These are phyloP conservation scores for Mormoops blainvillei DNA, from an alignment of 2,113 vertebrate genomes.

Conservation along the genomic window DNA sequence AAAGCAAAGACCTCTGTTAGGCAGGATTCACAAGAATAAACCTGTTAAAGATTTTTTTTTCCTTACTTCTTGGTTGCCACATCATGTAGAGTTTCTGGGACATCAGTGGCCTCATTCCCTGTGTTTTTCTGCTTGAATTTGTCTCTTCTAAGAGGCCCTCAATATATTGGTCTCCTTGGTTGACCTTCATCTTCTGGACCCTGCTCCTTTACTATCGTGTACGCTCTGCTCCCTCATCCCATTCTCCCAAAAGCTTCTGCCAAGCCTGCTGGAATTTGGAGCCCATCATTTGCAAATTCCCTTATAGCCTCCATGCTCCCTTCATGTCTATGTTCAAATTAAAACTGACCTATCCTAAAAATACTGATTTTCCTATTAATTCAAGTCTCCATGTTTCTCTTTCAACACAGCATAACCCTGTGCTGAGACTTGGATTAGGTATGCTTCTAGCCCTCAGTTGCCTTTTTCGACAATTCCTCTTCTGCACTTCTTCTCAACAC, in stretches of 20 bases:
- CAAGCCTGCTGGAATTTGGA: too few species aligned
- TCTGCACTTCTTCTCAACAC: not conserved
- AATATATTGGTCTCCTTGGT: not conserved
- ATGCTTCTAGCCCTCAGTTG: not conserved
- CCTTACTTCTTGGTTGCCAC: too few species aligned
- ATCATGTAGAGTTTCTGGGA: not conserved
- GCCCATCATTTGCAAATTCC: not conserved
- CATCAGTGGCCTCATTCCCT: rapidly evolving
- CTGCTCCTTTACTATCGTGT: not conserved
- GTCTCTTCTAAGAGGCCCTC: not conserved
- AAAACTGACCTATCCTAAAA: not conserved
- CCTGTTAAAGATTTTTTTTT: too few species aligned
- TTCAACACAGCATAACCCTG: not conserved
- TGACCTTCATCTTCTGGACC: too few species aligned
- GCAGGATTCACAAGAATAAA: too few species aligned
- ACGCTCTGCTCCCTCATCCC: too few species aligned
- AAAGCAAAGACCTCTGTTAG: too few species aligned
- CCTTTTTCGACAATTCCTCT: not conserved
- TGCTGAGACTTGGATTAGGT: not conserved
- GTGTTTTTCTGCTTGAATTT: not conserved
- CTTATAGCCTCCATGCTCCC: not conserved
- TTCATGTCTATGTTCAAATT: not conserved
- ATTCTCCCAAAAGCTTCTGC: not conserved
- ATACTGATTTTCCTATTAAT: not conserved
- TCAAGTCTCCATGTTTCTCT: not conserved